Percentiles rank a stretch among this genome's conserved stretches.
Conservation (phyloP, 2,797 vertebrate genomes). For the Margarornis squamiger region DNA sequence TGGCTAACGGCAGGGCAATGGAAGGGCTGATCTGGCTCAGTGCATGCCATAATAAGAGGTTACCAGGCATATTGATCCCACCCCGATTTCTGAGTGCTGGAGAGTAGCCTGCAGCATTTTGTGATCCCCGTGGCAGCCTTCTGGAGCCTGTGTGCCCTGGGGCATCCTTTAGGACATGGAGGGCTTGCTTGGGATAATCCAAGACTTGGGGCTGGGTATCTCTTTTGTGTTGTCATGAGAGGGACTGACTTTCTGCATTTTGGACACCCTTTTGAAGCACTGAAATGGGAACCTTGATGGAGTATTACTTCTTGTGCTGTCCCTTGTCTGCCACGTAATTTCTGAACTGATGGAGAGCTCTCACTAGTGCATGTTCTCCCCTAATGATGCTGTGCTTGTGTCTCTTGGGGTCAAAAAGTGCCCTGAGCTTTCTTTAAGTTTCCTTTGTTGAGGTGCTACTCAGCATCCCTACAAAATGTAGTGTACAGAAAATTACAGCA, state of each 20-base stretch:
- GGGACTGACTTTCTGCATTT: neutral
- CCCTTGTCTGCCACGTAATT: neutral
- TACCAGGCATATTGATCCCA: neutral
- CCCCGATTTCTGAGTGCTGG: neutral
- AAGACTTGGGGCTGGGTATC: neutral
- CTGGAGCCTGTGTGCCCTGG: neutral
- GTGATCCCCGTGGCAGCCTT: neutral
- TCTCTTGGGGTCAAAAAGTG: neutral
- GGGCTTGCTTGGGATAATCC: neutral
- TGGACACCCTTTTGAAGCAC: neutral
- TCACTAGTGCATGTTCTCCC: neutral
- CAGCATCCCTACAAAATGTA: neutral
- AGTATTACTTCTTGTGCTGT: neutral
- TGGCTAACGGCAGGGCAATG: neutral
- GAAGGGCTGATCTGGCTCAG: neutral
- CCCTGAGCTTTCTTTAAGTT: neutral
- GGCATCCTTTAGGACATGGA: neutral
- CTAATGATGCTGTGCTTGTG: neutral
- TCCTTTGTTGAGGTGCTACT: neutral
- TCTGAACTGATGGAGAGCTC: neutral
- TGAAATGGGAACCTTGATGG: neutral
- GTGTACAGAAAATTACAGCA: neutral
- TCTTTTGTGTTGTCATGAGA: neutral
- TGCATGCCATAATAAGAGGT: neutral
- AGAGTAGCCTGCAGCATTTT: neutral